Base-by-base conservation (phyloP, 2,888 invertebrate genomes). In the Cheilosia urbana region DNA sequence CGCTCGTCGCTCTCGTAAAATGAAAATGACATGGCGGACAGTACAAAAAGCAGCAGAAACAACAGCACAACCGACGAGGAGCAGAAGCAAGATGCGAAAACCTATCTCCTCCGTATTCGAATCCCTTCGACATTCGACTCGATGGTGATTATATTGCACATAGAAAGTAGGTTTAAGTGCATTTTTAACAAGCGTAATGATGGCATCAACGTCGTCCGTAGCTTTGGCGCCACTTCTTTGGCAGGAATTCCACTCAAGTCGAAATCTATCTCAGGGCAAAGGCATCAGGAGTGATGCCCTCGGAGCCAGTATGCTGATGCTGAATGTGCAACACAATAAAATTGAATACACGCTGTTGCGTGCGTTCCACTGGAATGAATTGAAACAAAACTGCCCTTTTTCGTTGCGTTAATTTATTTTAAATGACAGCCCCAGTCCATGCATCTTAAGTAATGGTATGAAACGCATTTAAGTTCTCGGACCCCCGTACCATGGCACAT, bases 381-480 rank as follows among this genome's bases (percentile, higher is more conserved):
- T 73, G 63, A 53, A 65, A 75, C 53, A 58, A 47, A 79, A 72
- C 51, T 65, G 69, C 79, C 69, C 60, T 53, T 80, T 71, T 71
- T 76, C 37, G 57, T 75, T 75, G 69, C 76, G 71, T 80, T 85
- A 85, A 85, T 85, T 85, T 85, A 80, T 85, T 85, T 85, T 85
- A 85, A 85, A 80, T 85, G 84, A 85, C 84, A 85, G 84, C 57
- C 53, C 27, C 47, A 27, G 76, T 68, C 71, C n/a, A 71, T 80
- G 62, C 69, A 80, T 80, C 75, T 76, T 65, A 51, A 71, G 58
- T 57, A 76, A 71, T 49, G 76, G 49, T 62, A 72, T 75, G 58
- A 71, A 79, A 69, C 24, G 83, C 68, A 68, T 76, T 77, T 62
- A 40, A 40, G 66, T 66, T 83, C 34, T 51, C 34, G 49, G 21